Evolutionary conservation across 2,797 vertebrate genomes (phyloP).

Genomic region (Pseudocheirus occidentalis): DNA sequence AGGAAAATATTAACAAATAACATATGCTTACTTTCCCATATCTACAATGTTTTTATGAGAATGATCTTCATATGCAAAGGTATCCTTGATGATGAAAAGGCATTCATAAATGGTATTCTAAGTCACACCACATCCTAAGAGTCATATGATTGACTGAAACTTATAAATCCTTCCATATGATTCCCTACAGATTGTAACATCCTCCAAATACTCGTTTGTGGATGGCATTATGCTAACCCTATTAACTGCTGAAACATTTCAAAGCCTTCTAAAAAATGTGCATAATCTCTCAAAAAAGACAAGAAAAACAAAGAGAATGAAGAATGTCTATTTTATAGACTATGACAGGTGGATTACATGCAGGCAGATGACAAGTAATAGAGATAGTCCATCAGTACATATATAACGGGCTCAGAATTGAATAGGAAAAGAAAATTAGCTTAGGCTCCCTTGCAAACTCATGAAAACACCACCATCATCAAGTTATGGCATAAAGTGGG

Average conservation of each 20-base stretch:
- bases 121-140: background rate
- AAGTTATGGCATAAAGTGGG: background rate
- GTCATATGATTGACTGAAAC: background rate
- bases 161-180: background rate
- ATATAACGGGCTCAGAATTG: background rate
- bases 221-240: background rate
- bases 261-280: background rate
- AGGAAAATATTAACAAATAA: background rate
- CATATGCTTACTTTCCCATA: background rate
- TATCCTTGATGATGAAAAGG: background rate
- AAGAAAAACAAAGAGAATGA: background rate
- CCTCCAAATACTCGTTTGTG: too few relatives aligned
- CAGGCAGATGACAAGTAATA: too few relatives aligned
- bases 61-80: background rate
- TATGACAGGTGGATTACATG: too few relatives aligned
- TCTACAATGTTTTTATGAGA: background rate
- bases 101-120: background rate
- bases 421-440: background rate
- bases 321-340: background rate
- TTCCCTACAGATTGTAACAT: background rate
- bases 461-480: background rate
- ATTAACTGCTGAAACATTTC: background rate
- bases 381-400: too few relatives aligned
- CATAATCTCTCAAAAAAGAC: background rate
- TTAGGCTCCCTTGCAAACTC: background rate